Conservation (phyloP, 2,888 invertebrate species). For the Philonicus albiceps region DNA sequence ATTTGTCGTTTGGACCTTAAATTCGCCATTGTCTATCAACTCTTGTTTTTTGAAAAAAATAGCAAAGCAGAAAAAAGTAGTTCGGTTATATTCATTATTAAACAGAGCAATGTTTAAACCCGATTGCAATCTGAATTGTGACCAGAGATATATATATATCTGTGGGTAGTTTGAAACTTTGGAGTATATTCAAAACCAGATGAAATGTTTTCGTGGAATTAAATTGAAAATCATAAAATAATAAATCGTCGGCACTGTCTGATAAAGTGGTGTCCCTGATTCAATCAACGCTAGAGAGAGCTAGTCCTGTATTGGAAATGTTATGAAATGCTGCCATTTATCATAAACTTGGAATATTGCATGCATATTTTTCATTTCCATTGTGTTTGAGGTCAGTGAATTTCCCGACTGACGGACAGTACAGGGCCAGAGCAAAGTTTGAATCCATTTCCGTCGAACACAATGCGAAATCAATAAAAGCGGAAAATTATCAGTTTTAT, state of each 20-base stretch:
- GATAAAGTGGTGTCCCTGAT: neutral
- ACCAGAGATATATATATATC: neutral
- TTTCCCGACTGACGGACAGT: slow-evolving; percentile 10
- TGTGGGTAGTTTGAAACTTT: neutral
- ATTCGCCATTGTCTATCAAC: no score
- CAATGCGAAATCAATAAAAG: slow-evolving; percentile 29
- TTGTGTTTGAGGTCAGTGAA: slow-evolving; percentile 5
- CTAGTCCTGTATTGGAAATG: neutral
- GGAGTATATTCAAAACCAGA: neutral
- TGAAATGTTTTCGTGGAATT: neutral
- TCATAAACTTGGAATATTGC: neutral
- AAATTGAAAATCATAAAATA: neutral
- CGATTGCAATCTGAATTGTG: neutral
- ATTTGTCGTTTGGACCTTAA: no score
- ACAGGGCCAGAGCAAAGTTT: slow-evolving; percentile 23
- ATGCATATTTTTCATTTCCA: neutral
- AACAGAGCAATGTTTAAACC: neutral
- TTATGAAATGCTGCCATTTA: neutral
- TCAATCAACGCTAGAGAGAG: neutral
- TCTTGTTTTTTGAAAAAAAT: no score
- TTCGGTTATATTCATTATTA: neutral
- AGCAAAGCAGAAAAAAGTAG: neutral
- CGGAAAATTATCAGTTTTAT: slow-evolving; percentile 24
- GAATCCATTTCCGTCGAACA: slow-evolving; percentile 16
- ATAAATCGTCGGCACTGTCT: neutral